Conservation (phyloP, 92 coral and sea anemone genomes). For the Porites lobata region DNA sequence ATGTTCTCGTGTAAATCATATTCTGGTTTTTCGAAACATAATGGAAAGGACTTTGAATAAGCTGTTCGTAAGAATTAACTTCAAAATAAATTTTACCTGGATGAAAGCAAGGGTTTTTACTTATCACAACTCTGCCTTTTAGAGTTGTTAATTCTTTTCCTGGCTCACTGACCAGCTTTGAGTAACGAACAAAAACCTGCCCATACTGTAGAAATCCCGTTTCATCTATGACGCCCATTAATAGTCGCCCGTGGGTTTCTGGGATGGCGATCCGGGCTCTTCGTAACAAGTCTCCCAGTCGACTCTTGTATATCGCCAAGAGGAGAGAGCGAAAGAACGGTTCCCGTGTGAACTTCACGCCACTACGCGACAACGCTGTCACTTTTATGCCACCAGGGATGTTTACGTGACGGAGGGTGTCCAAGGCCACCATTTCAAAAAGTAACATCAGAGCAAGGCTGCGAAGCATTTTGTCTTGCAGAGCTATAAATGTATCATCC, state of each 20-base stretch:
- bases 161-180: slow-evolving; percentile 76
- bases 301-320: slow-evolving; percentile 89
- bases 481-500: slow-evolving; percentile 81
- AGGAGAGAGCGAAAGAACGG: slow-evolving; percentile 93
- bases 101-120: slow-evolving; percentile 96
- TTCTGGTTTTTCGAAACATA: too few species aligned
- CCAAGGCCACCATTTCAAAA: slow-evolving; percentile 81
- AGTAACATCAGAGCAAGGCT: slow-evolving; percentile 90
- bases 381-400: slow-evolving; percentile 83
- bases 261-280: slow-evolving; percentile 97
- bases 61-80: too few species aligned
- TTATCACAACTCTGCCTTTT: slow-evolving; percentile 87
- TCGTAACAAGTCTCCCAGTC: slow-evolving; percentile 81
- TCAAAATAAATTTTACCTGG: slow-evolving; percentile 69
- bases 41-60: too few species aligned
- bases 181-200: slow-evolving; percentile 92
- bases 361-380: slow-evolving; percentile 81
- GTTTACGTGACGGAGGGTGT: slow-evolving; percentile 69
- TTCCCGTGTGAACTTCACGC: slow-evolving; percentile 87
- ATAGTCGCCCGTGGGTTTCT: slow-evolving; percentile 85
- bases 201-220: slow-evolving; percentile 82
- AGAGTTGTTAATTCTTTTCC: slow-evolving; percentile 72
- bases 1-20: too few species aligned
- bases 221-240: slow-evolving; percentile 90
- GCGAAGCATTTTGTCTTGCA: slow-evolving; percentile 95